Evolutionary conservation across 2,797 vertebrate species (phyloP).

Genomic region (Limosa lapponica): DNA sequence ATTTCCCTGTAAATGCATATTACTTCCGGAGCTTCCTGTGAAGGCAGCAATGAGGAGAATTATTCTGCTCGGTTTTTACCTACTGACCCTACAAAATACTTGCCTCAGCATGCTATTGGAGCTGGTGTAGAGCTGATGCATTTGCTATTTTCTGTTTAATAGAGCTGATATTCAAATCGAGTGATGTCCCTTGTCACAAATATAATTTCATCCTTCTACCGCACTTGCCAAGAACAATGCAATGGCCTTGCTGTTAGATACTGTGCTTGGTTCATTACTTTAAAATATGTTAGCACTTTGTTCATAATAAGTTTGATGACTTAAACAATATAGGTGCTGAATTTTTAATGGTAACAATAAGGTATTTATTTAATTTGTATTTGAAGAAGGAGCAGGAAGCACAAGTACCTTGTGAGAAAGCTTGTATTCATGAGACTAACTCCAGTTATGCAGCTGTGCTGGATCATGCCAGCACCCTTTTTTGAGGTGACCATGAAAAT

Average conservation of each 20-base stretch:
- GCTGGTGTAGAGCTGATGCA: neutral
- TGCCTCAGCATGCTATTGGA: neutral
- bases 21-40: neutral
- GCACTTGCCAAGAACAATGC: neutral
- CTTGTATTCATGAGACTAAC: neutral
- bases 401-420: neutral
- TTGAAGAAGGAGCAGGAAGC: neutral
- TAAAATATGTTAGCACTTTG: constrained; percentile 21
- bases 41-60: neutral
- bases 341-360: constrained; percentile 14
- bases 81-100: neutral
- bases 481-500: neutral
- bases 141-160: neutral
- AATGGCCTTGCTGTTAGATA: neutral
- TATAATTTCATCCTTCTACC: neutral
- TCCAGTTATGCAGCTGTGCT: neutral
- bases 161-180: neutral
- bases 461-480: neutral
- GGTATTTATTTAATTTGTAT: neutral
- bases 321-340: constrained; percentile 5
- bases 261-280: neutral
- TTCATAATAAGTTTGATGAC: constrained; percentile 13
- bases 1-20: neutral
- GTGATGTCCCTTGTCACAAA: neutral
- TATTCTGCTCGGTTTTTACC: neutral